Conservation (phyloP, 1,140 invertebrate species). For the Episyrphus balteatus region DNA sequence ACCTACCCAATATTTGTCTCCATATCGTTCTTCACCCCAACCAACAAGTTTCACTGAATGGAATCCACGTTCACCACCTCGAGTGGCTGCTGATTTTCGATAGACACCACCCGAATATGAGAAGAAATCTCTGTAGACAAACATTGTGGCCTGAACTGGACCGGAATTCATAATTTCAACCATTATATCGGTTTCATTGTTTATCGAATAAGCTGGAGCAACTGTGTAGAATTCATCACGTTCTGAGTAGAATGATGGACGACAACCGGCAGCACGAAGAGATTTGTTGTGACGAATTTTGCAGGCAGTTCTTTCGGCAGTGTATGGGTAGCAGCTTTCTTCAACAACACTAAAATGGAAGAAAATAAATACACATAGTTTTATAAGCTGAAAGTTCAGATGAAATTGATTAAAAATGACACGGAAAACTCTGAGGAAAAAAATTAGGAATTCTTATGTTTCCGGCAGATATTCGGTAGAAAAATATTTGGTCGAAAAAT, state of each 20-base stretch:
- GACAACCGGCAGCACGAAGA: conserved; percentile 44
- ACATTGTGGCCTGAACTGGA: conserved; percentile 90
- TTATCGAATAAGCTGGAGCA: conserved; percentile 73
- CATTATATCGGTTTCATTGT: conserved; percentile 76
- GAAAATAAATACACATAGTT: neutral
- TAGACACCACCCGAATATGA: conserved; percentile 77
- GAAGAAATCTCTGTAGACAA: conserved; percentile 83
- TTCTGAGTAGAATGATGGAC: conserved; percentile 30
- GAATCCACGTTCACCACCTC: conserved; percentile 51
- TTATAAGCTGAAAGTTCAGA: neutral
- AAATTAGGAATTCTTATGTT: no score
- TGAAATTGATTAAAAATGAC: no score
- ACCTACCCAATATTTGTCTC: conserved; percentile 80
- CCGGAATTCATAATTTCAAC: conserved; percentile 81
- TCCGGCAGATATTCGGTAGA: no score
- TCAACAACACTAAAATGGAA: conserved; percentile 54
- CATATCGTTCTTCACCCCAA: conserved; percentile 67
- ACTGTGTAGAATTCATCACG: conserved; percentile 59
- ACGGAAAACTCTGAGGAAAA: no score
- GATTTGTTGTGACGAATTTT: conserved; percentile 40
- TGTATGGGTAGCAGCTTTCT: conserved; percentile 73
- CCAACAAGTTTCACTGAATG: conserved; percentile 87
- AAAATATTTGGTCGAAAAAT: no score
- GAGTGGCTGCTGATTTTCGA: conserved; percentile 46
- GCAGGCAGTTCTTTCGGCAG: conserved; percentile 48